Conservation (phyloP, 2,888 invertebrate genomes). For the Dicranocentrus wangi region DNA sequence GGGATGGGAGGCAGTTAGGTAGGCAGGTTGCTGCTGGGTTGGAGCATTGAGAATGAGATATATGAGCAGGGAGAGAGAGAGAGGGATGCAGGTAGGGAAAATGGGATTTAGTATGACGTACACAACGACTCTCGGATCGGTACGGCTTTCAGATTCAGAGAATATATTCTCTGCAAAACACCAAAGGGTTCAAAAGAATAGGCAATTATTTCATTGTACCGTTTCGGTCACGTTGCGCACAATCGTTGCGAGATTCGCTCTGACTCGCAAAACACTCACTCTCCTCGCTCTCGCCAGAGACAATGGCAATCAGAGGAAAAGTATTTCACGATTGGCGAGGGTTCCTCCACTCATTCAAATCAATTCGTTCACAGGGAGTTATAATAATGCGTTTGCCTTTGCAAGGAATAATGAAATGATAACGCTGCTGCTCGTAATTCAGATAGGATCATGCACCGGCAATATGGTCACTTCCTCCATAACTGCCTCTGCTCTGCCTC, state of each 20-base stretch:
- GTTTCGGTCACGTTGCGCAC: conserved; percentile 27
- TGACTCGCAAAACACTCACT: not conserved
- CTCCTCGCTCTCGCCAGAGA: not conserved
- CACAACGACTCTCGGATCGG: not conserved
- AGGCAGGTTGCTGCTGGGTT: too few relatives aligned
- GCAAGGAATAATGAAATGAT: too few relatives aligned
- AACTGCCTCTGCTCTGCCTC: too few relatives aligned
- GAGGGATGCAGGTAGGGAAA: too few relatives aligned
- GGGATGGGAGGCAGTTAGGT: not conserved
- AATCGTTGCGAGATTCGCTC: conserved; percentile 5
- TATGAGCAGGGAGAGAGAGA: too few relatives aligned
- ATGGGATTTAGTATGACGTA: too few relatives aligned
- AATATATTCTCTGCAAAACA: not conserved
- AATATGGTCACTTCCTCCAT: conserved; percentile 1
- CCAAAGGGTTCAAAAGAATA: conserved; percentile 33
- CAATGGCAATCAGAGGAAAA: conserved; percentile 4
- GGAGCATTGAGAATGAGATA: too few relatives aligned
- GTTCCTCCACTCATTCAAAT: not conserved
- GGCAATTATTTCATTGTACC: conserved; percentile 46
- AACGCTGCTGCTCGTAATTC: too few relatives aligned
- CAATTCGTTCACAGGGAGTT: not conserved
- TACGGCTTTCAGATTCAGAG: not conserved
- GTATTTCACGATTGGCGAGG: not conserved
- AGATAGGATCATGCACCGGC: too few relatives aligned
- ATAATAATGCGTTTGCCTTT: too few relatives aligned